Percentiles rank a stretch among this genome's conserved stretches.
Evolutionary conservation across 2,113 vertebrate genomes (phyloP).

Genomic region (Gavia stellata): DNA sequence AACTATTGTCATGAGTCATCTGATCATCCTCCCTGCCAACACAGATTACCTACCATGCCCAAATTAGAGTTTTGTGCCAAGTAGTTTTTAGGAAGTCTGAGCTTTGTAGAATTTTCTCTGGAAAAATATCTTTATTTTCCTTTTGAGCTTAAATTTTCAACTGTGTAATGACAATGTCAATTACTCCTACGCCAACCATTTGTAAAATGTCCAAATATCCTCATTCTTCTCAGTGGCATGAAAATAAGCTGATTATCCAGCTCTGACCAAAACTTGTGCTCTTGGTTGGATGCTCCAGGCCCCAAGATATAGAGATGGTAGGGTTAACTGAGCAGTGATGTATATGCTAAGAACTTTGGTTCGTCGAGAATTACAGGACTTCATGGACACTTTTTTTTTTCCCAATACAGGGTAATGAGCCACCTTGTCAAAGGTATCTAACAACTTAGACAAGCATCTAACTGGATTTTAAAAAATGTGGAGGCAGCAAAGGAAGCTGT

Average conservation of each 20-base stretch:
- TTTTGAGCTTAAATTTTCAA: neutral
- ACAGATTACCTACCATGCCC: neutral
- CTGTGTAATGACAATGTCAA: neutral
- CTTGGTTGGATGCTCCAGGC: neutral
- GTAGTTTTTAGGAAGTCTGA: neutral
- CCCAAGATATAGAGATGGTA: neutral
- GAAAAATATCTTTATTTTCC: neutral
- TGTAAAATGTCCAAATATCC: neutral
- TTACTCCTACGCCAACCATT: fast-evolving
- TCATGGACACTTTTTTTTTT: neutral
- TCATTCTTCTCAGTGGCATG: neutral
- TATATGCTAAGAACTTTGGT: neutral
- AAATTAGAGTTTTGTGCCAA: neutral
- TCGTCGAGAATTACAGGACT: neutral
- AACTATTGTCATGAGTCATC: neutral
- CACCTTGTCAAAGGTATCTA: neutral
- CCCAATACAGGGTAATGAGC: neutral
- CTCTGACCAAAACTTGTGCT: neutral
- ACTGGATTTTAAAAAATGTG: neutral
- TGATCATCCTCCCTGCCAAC: neutral
- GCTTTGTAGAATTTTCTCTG: neutral
- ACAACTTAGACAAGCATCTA: neutral
- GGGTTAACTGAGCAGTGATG: neutral
- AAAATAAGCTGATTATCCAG: neutral
- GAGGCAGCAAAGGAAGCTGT: neutral